phyloP scores from a whole-genome alignment of 1,140 invertebrate genomes.

The Drusus annulatus region DNA sequence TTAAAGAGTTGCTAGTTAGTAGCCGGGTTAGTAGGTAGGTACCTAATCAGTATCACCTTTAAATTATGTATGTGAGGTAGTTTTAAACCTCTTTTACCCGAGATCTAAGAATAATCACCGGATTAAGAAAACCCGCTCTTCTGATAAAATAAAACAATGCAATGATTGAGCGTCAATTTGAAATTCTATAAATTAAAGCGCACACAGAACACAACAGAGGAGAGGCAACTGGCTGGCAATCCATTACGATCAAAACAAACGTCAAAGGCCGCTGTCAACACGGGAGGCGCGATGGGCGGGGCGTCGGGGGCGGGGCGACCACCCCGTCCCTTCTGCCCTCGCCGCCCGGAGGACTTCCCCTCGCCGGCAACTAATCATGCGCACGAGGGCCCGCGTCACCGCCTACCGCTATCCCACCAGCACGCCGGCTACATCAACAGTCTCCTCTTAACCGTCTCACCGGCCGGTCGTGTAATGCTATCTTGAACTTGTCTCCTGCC shows the following conservation, averaged over 20 bases:
- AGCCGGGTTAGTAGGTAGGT: no score
- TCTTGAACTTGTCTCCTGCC: background rate
- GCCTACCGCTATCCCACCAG: background rate
- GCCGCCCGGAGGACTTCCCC: background rate
- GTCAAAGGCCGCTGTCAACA: slow-evolving; percentile 40
- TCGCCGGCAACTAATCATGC: background rate
- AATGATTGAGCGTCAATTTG: background rate
- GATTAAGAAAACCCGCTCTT: no score
- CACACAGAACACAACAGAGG: background rate
- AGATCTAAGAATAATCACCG: no score
- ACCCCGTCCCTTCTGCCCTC: background rate
- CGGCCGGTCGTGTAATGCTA: slow-evolving; percentile 7
- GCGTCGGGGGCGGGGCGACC: background rate
- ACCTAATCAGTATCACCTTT: no score
- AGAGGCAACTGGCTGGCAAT: slow-evolving; percentile 74
- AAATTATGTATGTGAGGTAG: no score
- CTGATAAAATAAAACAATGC: background rate
- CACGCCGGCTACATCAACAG: slow-evolving; percentile 20
- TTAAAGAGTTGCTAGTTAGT: no score
- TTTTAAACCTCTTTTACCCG: no score
- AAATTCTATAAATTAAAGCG: background rate
- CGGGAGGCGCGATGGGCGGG: slow-evolving; percentile 44
- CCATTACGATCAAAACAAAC: slow-evolving; percentile 45
- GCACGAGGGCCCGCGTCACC: background rate
- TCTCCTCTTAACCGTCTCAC: background rate